These are phyloP conservation scores for Notoglanidium macrostoma DNA, from an alignment of 2,797 vertebrate species.

Conservation along the genomic window DNA sequence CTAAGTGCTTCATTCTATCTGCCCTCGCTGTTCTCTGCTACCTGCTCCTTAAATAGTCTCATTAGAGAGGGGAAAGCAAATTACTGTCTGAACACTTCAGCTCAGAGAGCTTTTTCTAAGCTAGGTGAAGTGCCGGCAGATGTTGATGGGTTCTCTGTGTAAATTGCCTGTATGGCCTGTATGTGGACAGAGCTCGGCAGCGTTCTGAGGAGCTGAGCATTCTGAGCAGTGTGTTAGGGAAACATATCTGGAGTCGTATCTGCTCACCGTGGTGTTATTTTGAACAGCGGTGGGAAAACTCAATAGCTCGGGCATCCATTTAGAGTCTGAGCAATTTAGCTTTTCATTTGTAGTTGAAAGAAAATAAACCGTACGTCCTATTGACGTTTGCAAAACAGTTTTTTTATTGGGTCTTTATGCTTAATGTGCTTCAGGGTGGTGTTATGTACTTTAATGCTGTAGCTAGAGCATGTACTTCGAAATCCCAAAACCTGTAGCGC, in stretches of 20 bases:
- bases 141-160: conserved; percentile 71
- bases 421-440: not conserved
- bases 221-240: conserved; percentile 43
- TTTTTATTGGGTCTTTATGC: not conserved
- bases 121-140: conserved; percentile 71
- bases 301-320: not conserved
- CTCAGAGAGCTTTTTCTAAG: conserved; percentile 67
- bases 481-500: not conserved
- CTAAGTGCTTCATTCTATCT: conserved; percentile 57
- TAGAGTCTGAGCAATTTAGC: not conserved
- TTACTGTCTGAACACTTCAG: conserved; percentile 69
- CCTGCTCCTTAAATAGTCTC: conserved; percentile 70
- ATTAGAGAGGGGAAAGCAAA: conserved; percentile 67
- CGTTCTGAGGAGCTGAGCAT: conserved; percentile 65
- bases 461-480: not conserved
- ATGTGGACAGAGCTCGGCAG: conserved; percentile 48
- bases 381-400: not conserved
- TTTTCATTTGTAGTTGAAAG: not conserved
- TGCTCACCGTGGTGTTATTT: not conserved
- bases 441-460: not conserved
- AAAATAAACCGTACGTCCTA: not conserved
- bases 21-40: conserved; percentile 60
- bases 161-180: conserved; percentile 71
- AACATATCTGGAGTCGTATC: conserved; percentile 44
- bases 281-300: not conserved